These are phyloP conservation scores for Synchiropus splendidus DNA, from an alignment of 2,113 vertebrate species.

Conservation along the genomic window DNA sequence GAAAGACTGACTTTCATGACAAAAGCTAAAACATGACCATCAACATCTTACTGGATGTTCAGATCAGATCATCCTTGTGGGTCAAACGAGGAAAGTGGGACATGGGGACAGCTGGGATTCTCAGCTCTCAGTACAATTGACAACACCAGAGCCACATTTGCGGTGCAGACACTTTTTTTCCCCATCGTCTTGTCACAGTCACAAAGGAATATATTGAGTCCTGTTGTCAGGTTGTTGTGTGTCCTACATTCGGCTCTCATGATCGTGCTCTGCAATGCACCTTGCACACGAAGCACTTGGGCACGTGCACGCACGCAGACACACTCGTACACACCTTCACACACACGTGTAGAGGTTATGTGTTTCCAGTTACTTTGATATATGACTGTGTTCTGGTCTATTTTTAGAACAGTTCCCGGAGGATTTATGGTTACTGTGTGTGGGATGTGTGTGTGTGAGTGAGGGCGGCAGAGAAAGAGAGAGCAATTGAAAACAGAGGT, in stretches of 20 bases:
- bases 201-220: slow-evolving; percentile 5
- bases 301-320: too few relatives aligned
- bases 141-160: slow-evolving; percentile 28
- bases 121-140: slow-evolving; percentile 17
- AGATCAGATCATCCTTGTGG: slow-evolving; percentile 18
- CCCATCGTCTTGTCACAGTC: slow-evolving; percentile 10
- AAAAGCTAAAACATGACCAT: too few relatives aligned
- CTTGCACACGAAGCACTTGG: too few relatives aligned
- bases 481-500: too few relatives aligned
- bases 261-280: slow-evolving; percentile 7
- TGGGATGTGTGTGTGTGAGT: slow-evolving; percentile 7
- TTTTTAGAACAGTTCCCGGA: slow-evolving; percentile 34
- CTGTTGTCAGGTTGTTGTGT: slow-evolving; percentile 11
- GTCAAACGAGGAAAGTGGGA: slow-evolving; percentile 43
- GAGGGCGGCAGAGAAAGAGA: slow-evolving; percentile 21
- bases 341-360: slow-evolving; percentile 11
- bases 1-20: too few relatives aligned
- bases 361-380: slow-evolving; percentile 41
- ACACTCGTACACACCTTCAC: background rate
- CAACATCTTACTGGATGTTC: slow-evolving; percentile 1
- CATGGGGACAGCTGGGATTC: slow-evolving; percentile 33
- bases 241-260: slow-evolving; percentile 35
- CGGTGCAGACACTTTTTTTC: slow-evolving; percentile 21
- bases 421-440: slow-evolving; percentile 18
- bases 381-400: slow-evolving; percentile 34